A percentile compares a stretch with the other conserved stretches of the same genome.
Conservation (phyloP, 2,113 vertebrate genomes). For the Gallinago undulata region DNA sequence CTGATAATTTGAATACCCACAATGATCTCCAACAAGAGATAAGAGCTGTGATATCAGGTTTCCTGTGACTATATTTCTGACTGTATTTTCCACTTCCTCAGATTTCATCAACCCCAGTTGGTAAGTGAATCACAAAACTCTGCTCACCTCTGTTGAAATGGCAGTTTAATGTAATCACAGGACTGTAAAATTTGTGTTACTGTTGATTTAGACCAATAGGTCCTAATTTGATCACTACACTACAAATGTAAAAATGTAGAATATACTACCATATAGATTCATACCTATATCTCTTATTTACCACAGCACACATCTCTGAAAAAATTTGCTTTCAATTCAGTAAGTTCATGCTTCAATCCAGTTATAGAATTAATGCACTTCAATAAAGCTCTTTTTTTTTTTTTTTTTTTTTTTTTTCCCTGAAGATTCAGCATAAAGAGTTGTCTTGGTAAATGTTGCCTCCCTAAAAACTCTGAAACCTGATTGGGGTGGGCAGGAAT, state of each 20-base stretch:
- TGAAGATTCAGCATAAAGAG: neutral
- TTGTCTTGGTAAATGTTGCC: neutral
- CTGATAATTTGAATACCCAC: neutral
- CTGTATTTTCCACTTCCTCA: neutral
- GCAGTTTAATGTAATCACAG: neutral
- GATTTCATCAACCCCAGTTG: neutral
- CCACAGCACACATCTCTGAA: rapidly evolving
- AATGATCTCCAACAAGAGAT: neutral
- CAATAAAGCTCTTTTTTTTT: too few species aligned
- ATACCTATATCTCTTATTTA: neutral
- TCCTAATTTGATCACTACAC: neutral
- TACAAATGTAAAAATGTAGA: neutral
- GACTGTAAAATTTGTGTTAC: neutral
- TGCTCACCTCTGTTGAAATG: rapidly evolving
- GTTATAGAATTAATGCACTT: neutral
- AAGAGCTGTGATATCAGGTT: neutral
- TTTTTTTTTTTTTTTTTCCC: too few species aligned
- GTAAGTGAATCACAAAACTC: neutral
- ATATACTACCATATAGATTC: neutral
- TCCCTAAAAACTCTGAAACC: neutral
- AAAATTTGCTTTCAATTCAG: neutral
- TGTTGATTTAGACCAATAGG: neutral
- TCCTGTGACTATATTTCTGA: neutral
- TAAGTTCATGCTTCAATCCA: neutral
- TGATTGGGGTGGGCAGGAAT: rapidly evolving